Conservation (phyloP, 2,797 vertebrate genomes). For the Acanthornis magna region DNA sequence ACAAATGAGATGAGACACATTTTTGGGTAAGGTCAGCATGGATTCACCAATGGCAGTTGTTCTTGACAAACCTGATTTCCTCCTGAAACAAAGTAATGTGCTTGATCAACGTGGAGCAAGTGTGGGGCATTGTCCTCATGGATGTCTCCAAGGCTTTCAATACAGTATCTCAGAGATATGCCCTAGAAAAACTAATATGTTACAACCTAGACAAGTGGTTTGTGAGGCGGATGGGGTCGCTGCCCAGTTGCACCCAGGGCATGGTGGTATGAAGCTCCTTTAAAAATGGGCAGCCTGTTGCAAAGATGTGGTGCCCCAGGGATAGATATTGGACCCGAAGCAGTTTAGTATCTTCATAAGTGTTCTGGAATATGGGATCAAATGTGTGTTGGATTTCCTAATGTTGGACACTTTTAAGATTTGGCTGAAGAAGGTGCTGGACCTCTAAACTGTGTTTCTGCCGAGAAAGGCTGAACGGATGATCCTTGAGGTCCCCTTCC, state of each 20-base stretch:
- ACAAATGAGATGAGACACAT: background rate
- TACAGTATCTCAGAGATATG: background rate
- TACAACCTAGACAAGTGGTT: too few relatives aligned
- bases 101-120: background rate
- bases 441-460: background rate
- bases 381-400: background rate
- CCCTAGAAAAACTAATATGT: background rate
- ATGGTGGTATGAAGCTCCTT: background rate
- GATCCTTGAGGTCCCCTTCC: background rate
- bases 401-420: background rate
- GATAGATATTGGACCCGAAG: background rate
- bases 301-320: background rate
- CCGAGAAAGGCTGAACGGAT: background rate
- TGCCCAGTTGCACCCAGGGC: background rate
- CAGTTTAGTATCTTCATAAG: background rate
- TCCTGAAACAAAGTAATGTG: too few relatives aligned
- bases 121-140: too few relatives aligned
- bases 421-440: background rate
- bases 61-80: background rate
- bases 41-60: background rate
- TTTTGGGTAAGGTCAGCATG: background rate
- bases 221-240: too few relatives aligned
- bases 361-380: background rate
- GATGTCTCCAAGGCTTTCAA: background rate
- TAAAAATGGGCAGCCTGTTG: background rate